These are phyloP conservation scores for Muntiacus muntjak DNA, from an alignment of 2,113 vertebrate species.

Conservation along the genomic window DNA sequence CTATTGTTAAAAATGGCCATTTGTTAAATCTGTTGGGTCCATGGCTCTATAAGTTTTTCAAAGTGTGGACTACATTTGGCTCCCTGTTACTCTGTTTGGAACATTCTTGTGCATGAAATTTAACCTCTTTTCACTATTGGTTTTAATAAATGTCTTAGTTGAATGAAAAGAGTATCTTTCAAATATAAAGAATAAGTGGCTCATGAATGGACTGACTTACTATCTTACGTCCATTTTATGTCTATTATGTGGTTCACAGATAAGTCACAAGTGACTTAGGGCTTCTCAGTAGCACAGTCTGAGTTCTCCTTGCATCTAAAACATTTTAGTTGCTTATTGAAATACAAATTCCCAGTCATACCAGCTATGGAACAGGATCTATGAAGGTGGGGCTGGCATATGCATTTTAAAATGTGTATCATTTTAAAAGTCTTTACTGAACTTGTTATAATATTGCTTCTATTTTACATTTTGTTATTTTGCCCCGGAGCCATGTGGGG, in stretches of 20 bases:
- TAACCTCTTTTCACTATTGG: neutral
- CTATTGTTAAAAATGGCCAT: neutral
- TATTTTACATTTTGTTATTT: neutral
- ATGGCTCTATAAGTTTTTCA: neutral
- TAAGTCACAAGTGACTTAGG: neutral
- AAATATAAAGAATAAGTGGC: neutral
- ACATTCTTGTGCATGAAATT: constrained; percentile 28
- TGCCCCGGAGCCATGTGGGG: neutral
- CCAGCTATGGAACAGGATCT: neutral
- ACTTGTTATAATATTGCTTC: neutral
- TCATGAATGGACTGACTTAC: neutral
- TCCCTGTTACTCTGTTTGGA: neutral
- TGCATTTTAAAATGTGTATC: neutral
- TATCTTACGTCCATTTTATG: neutral
- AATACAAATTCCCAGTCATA: neutral
- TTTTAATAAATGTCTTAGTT: constrained; percentile 12
- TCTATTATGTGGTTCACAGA: neutral
- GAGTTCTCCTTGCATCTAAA: neutral
- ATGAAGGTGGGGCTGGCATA: neutral
- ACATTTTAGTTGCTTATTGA: neutral
- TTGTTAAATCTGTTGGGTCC: neutral
- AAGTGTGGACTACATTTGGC: neutral
- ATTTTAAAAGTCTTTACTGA: neutral
- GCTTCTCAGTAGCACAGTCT: neutral
- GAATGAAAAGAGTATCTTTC: neutral